Base-by-base conservation (phyloP, 1,140 invertebrate species). In the Drosophila pandora region DNA sequence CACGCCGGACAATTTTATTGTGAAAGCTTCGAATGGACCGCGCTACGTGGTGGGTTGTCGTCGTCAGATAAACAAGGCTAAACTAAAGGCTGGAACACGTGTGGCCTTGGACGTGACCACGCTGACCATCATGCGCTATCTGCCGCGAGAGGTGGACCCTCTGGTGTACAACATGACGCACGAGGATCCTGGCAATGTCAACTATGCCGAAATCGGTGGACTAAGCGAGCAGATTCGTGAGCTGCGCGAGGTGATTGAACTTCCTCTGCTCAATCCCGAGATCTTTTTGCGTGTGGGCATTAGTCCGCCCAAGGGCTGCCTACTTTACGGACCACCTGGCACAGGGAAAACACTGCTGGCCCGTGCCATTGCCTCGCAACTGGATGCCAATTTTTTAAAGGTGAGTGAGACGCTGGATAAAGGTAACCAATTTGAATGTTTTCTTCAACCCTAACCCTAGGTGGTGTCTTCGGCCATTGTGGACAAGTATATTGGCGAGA, bases 281-380 rank as follows among this genome's bases (percentile, higher is more conserved):
- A 97, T 98, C 78, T 99, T 99, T 93, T 97, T 99, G 0, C 99
- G 98, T 90, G 94, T 99, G 13, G 99, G 99, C 59, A 99, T 99
- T 91, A 98, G 99, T 91, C 99, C 99, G 4, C 99, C 99, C 3
- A 99, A 99, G 93, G 99, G 99, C 48, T 98, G 99, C 3, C 92
- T 99, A n/a, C 93, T 99, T 0, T 99, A 99, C 92, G 99, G 99
- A 0, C 99, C 99, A 2, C 99, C 99, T n/a, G 99, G 99, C 52
- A 99, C 98, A 21, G 98, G 98, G 8, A 99, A 99, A 93, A 99
- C 98, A 0, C 93, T 99, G 0, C 98, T 97, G 91, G 98, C 98
- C 7, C 93, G 98, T 80, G 98, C 98, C 23, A 98, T 99, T 4
- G 98, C 98, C 28, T 99, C 99, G 89, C 94, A 98, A 78, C 99